phyloP scores from a whole-genome alignment of 1,140 invertebrate genomes.

The Octopus bimaculoides region DNA sequence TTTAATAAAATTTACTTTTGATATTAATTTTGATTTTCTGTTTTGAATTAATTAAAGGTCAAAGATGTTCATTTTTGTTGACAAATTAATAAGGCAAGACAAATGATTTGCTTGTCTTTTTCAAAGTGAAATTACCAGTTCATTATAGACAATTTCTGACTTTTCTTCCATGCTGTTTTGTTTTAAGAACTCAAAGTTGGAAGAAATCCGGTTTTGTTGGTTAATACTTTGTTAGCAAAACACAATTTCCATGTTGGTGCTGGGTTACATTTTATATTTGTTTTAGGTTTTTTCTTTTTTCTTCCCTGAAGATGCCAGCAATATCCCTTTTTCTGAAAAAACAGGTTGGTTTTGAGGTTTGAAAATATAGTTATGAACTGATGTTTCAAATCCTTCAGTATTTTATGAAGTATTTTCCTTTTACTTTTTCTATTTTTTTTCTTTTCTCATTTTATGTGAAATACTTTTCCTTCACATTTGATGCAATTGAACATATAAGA shows the following conservation, averaged over 20 bases:
- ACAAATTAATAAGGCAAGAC: neutral
- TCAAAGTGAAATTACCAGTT: no score
- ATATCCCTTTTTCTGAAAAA: neutral
- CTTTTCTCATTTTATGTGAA: no score
- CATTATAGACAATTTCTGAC: no score
- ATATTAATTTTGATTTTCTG: constrained; percentile 3
- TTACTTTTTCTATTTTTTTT: no score
- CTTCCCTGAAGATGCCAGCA: constrained; percentile 4
- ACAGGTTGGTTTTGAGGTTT: constrained; percentile 1
- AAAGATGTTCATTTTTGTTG: constrained; percentile 9
- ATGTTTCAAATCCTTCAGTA: constrained; percentile 11
- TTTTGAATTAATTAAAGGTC: neutral
- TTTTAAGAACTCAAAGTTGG: neutral
- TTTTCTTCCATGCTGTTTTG: no score
- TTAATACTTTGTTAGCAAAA: neutral
- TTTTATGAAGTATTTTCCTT: neutral
- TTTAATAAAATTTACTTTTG: neutral
- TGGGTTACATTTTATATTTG: neutral
- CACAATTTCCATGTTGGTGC: neutral
- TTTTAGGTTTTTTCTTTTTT: constrained; percentile 1
- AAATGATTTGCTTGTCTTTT: no score
- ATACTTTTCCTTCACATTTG: no score
- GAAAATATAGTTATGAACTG: neutral
- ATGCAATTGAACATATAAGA: no score
- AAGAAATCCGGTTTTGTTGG: constrained; percentile 9